Evolutionary conservation across 1,140 invertebrate species (phyloP).

Genomic region (Lanistes nyassanus): DNA sequence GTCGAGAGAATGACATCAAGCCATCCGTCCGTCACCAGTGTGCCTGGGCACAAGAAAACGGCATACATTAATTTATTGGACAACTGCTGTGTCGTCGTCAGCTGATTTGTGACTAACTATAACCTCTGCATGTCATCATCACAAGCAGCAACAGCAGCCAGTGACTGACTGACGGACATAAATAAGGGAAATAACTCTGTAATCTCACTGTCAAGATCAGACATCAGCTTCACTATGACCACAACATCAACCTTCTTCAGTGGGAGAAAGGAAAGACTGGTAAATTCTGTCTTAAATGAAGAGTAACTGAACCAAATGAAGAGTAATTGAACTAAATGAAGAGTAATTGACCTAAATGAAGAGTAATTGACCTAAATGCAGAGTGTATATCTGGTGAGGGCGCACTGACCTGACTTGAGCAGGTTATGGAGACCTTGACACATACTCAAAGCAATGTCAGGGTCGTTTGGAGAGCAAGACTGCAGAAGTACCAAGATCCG

Average conservation of each 20-base stretch:
- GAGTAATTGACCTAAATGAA: neutral
- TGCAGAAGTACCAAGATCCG: conserved; percentile 14
- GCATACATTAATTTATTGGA: too few species aligned
- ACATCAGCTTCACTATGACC: neutral
- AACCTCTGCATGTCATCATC: too few species aligned
- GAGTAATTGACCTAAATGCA: too few species aligned
- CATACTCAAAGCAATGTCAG: conserved; percentile 23
- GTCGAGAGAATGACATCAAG: conserved; percentile 20
- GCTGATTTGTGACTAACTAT: too few species aligned
- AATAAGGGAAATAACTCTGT: too few species aligned
- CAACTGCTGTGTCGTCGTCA: too few species aligned
- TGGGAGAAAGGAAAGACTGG: neutral
- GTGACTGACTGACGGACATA: too few species aligned
- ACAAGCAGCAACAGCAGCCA: too few species aligned
- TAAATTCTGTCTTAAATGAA: too few species aligned
- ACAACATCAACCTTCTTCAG: neutral
- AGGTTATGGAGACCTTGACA: conserved; percentile 33
- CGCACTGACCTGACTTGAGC: conserved; percentile 25
- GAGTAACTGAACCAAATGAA: neutral
- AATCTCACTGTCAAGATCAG: too few species aligned
- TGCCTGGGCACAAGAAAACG: neutral
- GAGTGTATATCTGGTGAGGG: too few species aligned
- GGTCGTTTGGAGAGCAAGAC: neutral
- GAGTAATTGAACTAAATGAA: neutral
- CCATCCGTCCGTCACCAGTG: conserved; percentile 13